Evolutionary conservation across 2,888 invertebrate species (phyloP).

Genomic region (Merodon equestris): DNA sequence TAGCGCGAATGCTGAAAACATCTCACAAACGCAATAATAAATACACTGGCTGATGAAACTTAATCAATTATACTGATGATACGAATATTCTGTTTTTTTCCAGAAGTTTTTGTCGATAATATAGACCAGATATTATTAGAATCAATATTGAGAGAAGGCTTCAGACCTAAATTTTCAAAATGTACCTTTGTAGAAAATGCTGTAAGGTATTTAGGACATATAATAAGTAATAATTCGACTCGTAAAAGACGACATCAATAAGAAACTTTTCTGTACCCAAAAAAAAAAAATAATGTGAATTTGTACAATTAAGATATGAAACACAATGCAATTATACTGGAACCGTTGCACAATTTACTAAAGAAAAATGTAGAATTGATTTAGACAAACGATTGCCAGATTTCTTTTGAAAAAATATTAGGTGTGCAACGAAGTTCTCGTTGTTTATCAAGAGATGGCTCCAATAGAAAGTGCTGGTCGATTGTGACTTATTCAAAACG

Average conservation of each 20-base stretch:
- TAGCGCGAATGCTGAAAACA: too few species aligned
- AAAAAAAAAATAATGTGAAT: conserved; percentile 56
- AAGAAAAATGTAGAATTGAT: conserved; percentile 33
- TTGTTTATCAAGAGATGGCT: too few species aligned
- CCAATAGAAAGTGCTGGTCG: too few species aligned
- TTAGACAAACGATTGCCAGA: too few species aligned
- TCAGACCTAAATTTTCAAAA: too few species aligned
- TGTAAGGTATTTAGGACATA: conserved; percentile 66
- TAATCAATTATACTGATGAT: conserved; percentile 67
- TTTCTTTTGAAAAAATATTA: too few species aligned
- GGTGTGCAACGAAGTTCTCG: too few species aligned
- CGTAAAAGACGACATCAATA: conserved; percentile 45
- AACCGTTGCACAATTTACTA: conserved; percentile 64
- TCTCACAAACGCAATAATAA: too few species aligned
- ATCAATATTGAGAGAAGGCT: conserved; percentile 21
- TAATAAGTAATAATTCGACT: conserved; percentile 59
- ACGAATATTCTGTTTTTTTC: conserved; percentile 67
- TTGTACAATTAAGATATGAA: conserved; percentile 63
- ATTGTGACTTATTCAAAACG: too few species aligned
- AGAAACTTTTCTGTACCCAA: conserved; percentile 58
- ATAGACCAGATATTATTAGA: conserved; percentile 22
- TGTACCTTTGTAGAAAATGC: too few species aligned
- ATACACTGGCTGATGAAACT: too few species aligned
- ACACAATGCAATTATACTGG: conserved; percentile 58
- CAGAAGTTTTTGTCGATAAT: conserved; percentile 20